phyloP scores from a whole-genome alignment of 92 coral and sea anemone genomes.

The Virgularia gustaviana region DNA sequence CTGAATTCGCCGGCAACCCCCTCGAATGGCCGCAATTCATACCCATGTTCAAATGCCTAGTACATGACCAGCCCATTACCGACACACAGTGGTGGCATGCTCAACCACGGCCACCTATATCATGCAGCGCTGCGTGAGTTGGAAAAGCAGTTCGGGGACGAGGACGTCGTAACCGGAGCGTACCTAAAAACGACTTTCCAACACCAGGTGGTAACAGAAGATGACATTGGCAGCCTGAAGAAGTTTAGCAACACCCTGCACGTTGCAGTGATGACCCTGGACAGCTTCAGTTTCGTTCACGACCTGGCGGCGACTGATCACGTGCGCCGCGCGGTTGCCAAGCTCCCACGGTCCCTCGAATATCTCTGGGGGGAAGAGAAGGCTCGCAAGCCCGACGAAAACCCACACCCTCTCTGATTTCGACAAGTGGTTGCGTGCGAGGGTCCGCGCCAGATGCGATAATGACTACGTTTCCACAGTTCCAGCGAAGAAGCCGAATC shows the following conservation, averaged over 20 bases:
- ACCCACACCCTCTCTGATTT: conserved; percentile 36
- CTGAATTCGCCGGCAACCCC: conserved; percentile 35
- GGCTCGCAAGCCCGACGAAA: conserved; percentile 24
- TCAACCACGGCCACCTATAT: conserved; percentile 60
- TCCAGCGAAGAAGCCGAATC: no score
- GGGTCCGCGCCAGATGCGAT: conserved; percentile 49
- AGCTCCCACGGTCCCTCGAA: conserved; percentile 40
- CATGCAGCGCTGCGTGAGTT: conserved; percentile 51
- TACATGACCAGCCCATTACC: conserved; percentile 56
- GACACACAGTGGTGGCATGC: conserved; percentile 62
- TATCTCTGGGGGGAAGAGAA: conserved; percentile 53
- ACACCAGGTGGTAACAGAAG: conserved; percentile 31
- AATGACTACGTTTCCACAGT: no score
- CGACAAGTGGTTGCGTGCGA: conserved; percentile 46
- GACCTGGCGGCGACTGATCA: conserved; percentile 51
- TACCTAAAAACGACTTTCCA: conserved; percentile 41
- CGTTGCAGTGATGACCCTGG: conserved; percentile 49
- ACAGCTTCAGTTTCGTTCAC: conserved; percentile 36
- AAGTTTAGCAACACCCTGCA: conserved; percentile 46
- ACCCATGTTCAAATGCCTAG: conserved; percentile 41
- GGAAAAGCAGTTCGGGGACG: conserved; percentile 53
- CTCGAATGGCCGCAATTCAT: conserved; percentile 56
- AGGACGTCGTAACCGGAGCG: conserved; percentile 36
- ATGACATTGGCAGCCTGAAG: conserved; percentile 30
- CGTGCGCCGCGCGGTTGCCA: conserved; percentile 39